Evolutionary conservation across 2,113 vertebrate genomes (phyloP).

Genomic region (Cinclus cinclus): DNA sequence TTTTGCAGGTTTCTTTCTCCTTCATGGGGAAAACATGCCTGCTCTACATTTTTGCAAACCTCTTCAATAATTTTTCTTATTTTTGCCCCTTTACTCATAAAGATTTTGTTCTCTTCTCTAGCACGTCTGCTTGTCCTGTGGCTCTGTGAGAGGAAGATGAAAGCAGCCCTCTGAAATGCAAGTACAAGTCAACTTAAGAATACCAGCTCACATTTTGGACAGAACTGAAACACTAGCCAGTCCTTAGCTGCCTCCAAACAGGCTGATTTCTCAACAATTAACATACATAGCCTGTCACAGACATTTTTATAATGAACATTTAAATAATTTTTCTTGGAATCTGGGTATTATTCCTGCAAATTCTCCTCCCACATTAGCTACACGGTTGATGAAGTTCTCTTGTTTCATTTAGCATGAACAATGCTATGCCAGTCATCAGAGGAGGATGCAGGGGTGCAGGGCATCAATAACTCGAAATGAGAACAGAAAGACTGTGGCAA

Average conservation of each 20-base stretch:
- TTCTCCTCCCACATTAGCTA: not conserved
- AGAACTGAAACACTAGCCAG: not conserved
- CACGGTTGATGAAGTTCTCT: not conserved
- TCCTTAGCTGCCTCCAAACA: not conserved
- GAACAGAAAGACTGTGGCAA: not conserved
- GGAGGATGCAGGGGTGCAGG: not conserved
- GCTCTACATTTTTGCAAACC: not conserved
- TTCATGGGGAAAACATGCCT: not conserved
- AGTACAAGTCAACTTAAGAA: not conserved
- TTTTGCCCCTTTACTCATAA: not conserved
- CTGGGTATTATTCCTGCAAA: not conserved
- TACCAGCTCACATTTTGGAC: not conserved
- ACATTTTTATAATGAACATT: not conserved
- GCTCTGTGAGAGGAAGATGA: not conserved
- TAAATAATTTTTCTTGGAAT: not conserved
- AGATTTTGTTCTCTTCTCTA: not conserved
- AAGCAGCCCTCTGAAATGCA: not conserved
- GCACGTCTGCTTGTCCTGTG: not conserved
- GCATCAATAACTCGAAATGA: accelerated
- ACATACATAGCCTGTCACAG: not conserved
- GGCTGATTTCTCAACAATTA: not conserved
- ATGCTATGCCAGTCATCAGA: not conserved
- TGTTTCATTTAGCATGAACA: not conserved
- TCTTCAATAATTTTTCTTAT: not conserved
- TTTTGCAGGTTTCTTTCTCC: not conserved